Evolutionary conservation across 37 sponge, comb jelly and placozoan genomes (phyloP).

Genomic region (Theonella swinhoei): DNA sequence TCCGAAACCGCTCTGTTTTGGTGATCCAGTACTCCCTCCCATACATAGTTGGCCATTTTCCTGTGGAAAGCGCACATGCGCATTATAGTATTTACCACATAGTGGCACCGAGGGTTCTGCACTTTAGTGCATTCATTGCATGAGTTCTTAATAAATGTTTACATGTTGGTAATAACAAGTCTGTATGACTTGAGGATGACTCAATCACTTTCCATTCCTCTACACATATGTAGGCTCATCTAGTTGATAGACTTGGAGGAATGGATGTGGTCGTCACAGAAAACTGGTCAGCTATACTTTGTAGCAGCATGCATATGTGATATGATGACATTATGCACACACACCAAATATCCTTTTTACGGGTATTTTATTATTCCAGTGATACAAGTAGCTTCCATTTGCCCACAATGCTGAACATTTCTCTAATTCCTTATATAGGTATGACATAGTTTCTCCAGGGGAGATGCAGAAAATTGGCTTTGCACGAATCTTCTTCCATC

Average conservation of each 20-base stretch:
- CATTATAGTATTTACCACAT: too few species aligned
- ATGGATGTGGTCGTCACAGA: conserved; percentile 1
- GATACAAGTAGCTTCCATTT: conserved; percentile 72
- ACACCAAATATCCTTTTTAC: not conserved
- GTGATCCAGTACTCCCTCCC: too few species aligned
- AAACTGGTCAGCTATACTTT: conserved; percentile 43
- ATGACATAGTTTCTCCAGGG: conserved; percentile 84
- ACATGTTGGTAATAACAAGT: not conserved
- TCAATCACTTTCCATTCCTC: conserved; percentile 39
- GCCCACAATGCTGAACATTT: conserved; percentile 66
- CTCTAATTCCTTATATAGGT: conserved; percentile 81
- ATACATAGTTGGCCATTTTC: too few species aligned
- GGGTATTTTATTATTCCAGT: conserved; percentile 18
- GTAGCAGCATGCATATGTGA: not conserved
- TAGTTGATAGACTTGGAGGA: conserved; percentile 60
- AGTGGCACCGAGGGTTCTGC: too few species aligned
- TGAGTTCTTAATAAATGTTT: not conserved
- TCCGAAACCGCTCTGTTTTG: conserved; percentile 4
- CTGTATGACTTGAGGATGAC: conserved; percentile 1
- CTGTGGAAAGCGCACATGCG: too few species aligned
- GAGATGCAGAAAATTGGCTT: conserved; percentile 82
- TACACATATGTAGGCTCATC: conserved; percentile 14
- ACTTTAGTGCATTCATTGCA: too few species aligned
- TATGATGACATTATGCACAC: not conserved
- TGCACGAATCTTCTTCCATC: conserved; percentile 79